These are phyloP conservation scores for Limnephilus auricula DNA, from an alignment of 2,888 invertebrate species.

Conservation along the genomic window DNA sequence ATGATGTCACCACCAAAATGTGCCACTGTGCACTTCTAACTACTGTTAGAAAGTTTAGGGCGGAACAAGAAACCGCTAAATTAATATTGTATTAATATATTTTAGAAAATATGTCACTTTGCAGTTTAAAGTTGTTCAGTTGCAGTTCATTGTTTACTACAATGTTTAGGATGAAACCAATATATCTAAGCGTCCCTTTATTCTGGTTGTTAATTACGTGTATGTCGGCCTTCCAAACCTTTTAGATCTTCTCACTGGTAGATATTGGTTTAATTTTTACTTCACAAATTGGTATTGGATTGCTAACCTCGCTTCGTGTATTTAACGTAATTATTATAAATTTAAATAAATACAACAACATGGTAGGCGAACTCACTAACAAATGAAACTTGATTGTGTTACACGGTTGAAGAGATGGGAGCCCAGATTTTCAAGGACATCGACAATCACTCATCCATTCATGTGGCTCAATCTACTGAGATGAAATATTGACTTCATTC, in stretches of 20 bases:
- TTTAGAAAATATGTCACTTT: too few relatives aligned
- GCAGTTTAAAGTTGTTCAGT: too few relatives aligned
- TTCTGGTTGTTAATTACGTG: too few relatives aligned
- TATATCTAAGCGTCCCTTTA: too few relatives aligned
- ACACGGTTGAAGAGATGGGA: not conserved
- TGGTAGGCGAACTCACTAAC: not conserved
- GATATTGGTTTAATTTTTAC: too few relatives aligned
- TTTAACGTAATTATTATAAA: not conserved
- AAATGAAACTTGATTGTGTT: not conserved
- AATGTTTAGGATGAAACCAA: too few relatives aligned
- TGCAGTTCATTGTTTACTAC: too few relatives aligned
- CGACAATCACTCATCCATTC: conserved; percentile 12
- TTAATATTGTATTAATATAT: not conserved
- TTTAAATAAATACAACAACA: not conserved
- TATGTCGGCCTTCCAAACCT: too few relatives aligned
- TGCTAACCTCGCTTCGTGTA: not conserved
- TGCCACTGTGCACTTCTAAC: not conserved
- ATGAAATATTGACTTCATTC: not conserved
- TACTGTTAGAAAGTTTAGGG: not conserved
- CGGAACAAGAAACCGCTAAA: not conserved
- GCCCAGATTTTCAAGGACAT: conserved; percentile 10
- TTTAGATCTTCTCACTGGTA: too few relatives aligned
- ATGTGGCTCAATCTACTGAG: not conserved
- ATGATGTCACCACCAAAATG: not conserved
- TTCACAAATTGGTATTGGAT: not conserved